A percentile compares a stretch with the other conserved stretches of the same genome.
phyloP scores from a whole-genome alignment of 1,140 invertebrate species.

The Linepithema humile region DNA sequence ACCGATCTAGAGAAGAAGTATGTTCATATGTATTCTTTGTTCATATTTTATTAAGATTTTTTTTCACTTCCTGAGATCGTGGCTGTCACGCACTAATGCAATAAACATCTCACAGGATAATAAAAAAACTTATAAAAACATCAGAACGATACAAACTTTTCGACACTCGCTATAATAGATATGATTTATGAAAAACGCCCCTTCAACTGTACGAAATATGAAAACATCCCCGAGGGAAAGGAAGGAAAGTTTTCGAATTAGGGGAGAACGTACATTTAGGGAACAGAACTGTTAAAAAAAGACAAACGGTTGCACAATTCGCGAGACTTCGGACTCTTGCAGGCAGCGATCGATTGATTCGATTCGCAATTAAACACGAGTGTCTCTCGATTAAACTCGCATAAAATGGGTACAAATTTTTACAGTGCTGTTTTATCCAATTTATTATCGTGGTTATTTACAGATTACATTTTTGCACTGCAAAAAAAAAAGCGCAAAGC shows the following conservation, averaged over 20 bases:
- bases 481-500: background rate
- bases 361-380: background rate
- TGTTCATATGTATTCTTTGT: too few species aligned
- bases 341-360: background rate
- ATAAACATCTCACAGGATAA: background rate
- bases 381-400: background rate
- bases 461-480: constrained; percentile 1
- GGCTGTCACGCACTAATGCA: background rate
- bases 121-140: background rate
- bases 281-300: background rate
- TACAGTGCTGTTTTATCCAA: constrained; percentile 4
- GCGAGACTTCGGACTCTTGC: background rate
- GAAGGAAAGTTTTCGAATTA: background rate
- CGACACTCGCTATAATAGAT: constrained; percentile 2
- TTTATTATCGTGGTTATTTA: constrained; percentile 24
- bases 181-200: background rate
- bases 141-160: background rate
- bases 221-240: constrained; percentile 9
- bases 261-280: background rate
- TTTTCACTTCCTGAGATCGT: constrained; percentile 9
- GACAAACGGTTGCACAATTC: background rate
- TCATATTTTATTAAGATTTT: background rate
- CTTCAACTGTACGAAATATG: background rate
- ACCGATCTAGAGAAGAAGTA: too few species aligned
- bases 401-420: constrained; percentile 7